phyloP scores from a whole-genome alignment of 2,113 vertebrate species.

The Phalacrocorax carbo region DNA sequence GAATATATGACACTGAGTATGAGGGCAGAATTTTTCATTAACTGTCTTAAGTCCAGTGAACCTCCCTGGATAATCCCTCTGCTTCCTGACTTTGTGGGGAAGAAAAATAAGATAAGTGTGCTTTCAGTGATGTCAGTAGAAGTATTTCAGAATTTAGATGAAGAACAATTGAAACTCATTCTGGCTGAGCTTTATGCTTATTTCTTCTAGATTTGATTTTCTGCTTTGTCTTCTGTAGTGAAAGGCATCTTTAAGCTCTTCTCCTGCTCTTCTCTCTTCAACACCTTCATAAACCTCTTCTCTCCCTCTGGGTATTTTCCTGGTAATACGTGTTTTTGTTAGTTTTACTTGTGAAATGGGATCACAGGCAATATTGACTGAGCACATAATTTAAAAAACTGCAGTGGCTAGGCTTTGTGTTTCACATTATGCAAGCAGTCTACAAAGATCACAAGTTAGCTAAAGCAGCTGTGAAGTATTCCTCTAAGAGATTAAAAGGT shows the following conservation, averaged over 20 bases:
- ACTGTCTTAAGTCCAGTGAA: background rate
- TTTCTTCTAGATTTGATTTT: background rate
- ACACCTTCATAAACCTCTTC: background rate
- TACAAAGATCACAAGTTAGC: background rate
- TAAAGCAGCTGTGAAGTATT: background rate
- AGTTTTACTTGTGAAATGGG: background rate
- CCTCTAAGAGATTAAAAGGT: background rate
- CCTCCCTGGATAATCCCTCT: background rate
- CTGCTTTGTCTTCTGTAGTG: background rate
- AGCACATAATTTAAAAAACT: background rate
- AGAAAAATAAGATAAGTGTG: background rate
- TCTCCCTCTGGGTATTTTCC: background rate
- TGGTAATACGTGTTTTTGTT: background rate
- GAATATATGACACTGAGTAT: background rate
- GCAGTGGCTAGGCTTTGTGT: background rate
- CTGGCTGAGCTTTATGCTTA: background rate
- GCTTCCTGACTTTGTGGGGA: background rate
- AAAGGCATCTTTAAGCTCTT: background rate
- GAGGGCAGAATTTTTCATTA: background rate
- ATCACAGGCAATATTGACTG: background rate
- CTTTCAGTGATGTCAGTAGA: background rate
- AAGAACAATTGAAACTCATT: background rate
- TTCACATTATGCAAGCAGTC: background rate
- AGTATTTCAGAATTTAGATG: background rate
- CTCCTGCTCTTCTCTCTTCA: background rate